A percentile compares a stretch with the other conserved stretches of the same genome.
These are phyloP conservation scores for Campylorhamphus procurvoides DNA, from an alignment of 2,113 vertebrate genomes.

Conservation along the genomic window DNA sequence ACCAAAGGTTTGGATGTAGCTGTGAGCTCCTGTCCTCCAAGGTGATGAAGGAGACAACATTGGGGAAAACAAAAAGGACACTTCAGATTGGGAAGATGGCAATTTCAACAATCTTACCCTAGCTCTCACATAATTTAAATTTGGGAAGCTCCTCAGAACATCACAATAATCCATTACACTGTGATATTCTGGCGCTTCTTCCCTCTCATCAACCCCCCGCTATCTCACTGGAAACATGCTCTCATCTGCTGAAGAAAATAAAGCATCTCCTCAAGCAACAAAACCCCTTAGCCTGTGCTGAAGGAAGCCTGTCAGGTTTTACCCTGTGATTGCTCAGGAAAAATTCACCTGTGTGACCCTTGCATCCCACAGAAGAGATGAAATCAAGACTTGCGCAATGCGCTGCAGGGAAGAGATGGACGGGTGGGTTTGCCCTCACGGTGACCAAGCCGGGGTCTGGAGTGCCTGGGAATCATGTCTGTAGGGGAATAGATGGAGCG, in stretches of 20 bases:
- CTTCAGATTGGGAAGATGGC: not conserved
- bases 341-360: not conserved
- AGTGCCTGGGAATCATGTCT: constrained; percentile 52
- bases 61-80: not conserved
- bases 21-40: not conserved
- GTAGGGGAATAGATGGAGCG: constrained; percentile 28
- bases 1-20: not conserved
- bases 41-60: not conserved
- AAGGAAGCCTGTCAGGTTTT: constrained; percentile 8
- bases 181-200: not conserved
- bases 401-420: not conserved
- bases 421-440: not conserved
- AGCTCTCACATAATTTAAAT: not conserved
- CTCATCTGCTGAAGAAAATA: not conserved
- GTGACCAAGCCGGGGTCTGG: not conserved
- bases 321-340: not conserved
- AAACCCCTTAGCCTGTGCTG: not conserved
- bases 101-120: not conserved
- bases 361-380: not conserved
- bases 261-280: not conserved
- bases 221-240: not conserved
- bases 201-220: not conserved
- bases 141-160: not conserved
- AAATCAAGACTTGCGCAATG: constrained; percentile 19
- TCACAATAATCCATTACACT: not conserved